Base-by-base conservation (phyloP, 2,888 invertebrate species). In the Apotomis capreana region DNA sequence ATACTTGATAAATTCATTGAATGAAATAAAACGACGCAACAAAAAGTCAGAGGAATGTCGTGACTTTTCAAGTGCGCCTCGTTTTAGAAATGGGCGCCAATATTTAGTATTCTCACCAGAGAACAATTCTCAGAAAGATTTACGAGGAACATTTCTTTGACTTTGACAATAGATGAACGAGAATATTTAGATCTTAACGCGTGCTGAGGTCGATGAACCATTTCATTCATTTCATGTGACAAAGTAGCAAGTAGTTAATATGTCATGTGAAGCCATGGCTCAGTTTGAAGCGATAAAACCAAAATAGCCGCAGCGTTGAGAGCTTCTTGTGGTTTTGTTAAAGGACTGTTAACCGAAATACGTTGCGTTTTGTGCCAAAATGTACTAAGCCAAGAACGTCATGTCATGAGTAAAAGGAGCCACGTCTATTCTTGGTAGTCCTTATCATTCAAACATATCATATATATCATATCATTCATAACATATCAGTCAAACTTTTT, bases 201-300 rank as follows among this genome's bases (percentile, higher is more conserved):
- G 80, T 79, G 81, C 77, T 76, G 77, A 81, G 87, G 81, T 82
- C 82, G 57, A 83, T 85, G 82, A 85, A 84, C 87, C 75, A 69
- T 77, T 81, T 82, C 84, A 84, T 84, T 85, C 83, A 80, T 78
- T 77, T 65, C 74, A 69, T 70, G 74, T 73, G 76, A 75, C 69
- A 77, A 73, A 72, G 65, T 58, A 69, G 68, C 74, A 63, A 74
- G 75, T 64, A 65, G 74, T 75, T 77, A 72, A 68, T 61, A 70
- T 73, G 62, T 69, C 64, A 67, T 72, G 70, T 69, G 61, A 70
- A 64, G 69, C 64, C 67, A 68, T 68, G 69, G 57, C 65, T 67
- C 51, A 57, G 70, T 73, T 73, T 67, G 62, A 61, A 52, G 70
- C 62, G 63, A 75, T 76, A 75, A 79, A 80, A 78, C 78, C 74